phyloP scores from a whole-genome alignment of 2,113 vertebrate genomes.

The Myxocyprinus asiaticus region DNA sequence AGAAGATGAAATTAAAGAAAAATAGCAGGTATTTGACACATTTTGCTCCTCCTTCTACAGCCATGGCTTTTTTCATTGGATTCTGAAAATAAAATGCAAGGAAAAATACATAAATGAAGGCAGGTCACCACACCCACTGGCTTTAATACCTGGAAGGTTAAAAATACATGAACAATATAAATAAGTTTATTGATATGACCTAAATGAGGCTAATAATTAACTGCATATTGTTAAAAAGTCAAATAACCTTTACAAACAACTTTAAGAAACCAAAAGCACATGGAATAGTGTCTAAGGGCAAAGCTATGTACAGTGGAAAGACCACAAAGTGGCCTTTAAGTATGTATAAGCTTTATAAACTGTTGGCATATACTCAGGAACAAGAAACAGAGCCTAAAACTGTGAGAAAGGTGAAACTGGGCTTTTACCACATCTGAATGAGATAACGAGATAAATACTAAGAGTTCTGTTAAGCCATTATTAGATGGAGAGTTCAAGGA shows the following conservation, averaged over 20 bases:
- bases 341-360: not conserved
- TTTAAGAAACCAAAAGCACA: not conserved
- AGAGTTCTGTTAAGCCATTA: not conserved
- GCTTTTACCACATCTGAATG: not conserved
- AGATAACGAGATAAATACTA: not conserved
- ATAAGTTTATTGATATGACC: not conserved
- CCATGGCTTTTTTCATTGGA: conserved; percentile 70
- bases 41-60: conserved; percentile 82
- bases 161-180: not conserved
- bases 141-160: not conserved
- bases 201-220: not conserved
- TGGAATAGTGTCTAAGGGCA: not conserved
- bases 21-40: conserved; percentile 84
- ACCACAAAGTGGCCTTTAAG: no score
- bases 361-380: not conserved
- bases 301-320: no score
- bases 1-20: conserved; percentile 85
- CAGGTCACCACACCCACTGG: not conserved
- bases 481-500: not conserved
- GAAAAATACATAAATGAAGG: not conserved
- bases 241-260: not conserved
- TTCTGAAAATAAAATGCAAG: conserved; percentile 49
- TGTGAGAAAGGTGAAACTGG: not conserved
- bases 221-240: not conserved
- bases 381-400: not conserved